Percentiles rank a stretch among this genome's conserved stretches.
phyloP scores from a whole-genome alignment of 2,113 vertebrate species.

The Sylvietta virens region DNA sequence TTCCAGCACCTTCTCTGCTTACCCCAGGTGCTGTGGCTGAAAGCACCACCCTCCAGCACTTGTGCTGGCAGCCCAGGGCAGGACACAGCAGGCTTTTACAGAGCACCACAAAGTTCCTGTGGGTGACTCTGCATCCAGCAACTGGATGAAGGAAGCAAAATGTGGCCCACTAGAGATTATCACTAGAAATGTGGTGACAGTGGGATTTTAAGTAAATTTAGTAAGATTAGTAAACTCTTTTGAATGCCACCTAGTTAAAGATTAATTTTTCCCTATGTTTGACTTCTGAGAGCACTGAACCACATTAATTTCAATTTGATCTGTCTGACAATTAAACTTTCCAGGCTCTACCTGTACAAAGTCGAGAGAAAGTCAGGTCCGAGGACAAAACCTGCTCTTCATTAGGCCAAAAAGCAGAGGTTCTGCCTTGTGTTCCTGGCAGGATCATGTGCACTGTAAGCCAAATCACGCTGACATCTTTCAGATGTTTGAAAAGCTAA shows the following conservation, averaged over 20 bases:
- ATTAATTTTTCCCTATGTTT: neutral
- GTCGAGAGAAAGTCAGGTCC: neutral
- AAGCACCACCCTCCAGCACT: neutral
- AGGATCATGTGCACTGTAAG: neutral
- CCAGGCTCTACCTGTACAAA: neutral
- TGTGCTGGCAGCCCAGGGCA: neutral
- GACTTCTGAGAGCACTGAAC: neutral
- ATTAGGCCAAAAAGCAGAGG: neutral
- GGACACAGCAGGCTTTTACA: neutral
- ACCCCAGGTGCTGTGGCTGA: neutral
- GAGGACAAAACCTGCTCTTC: neutral
- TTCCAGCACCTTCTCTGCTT: neutral
- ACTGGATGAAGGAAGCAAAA: neutral
- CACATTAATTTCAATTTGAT: neutral
- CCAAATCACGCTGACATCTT: neutral
- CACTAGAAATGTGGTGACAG: neutral
- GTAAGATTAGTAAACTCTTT: neutral
- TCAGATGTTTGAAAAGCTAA: neutral
- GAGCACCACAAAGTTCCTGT: neutral
- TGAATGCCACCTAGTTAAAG: neutral
- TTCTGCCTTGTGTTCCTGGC: neutral
- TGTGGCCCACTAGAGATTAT: neutral
- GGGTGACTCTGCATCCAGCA: neutral
- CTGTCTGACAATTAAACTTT: neutral
- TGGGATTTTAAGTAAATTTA: neutral